These are phyloP conservation scores for Heliocidaris erythrogramma DNA, from an alignment of 35 echinoderm and acorn worm genomes.

Conservation along the genomic window DNA sequence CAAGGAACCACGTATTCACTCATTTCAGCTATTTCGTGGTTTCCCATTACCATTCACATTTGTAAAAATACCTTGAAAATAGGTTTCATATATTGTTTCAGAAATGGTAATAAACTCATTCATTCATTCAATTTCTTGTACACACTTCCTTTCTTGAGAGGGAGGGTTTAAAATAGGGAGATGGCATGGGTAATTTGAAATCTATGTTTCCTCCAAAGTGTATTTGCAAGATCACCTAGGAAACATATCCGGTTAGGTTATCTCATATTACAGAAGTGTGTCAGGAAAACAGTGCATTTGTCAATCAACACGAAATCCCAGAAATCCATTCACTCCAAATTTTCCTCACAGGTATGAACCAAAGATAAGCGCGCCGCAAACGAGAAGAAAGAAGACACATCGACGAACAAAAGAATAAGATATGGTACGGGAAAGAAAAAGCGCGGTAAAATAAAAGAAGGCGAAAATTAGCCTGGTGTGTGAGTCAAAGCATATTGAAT, in stretches of 20 bases:
- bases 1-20: too few relatives aligned
- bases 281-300: conserved; percentile 2
- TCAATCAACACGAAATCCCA: not conserved
- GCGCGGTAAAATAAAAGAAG: not conserved
- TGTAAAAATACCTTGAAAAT: too few relatives aligned
- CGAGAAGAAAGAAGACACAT: not conserved
- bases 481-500: not conserved
- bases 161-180: too few relatives aligned
- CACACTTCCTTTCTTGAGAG: too few relatives aligned
- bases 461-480: not conserved
- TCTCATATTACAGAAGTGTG: not conserved
- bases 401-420: not conserved
- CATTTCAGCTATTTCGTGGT: too few relatives aligned
- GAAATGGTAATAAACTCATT: too few relatives aligned
- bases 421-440: not conserved
- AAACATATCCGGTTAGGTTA: not conserved
- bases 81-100: too few relatives aligned
- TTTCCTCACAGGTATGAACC: not conserved
- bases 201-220: too few relatives aligned
- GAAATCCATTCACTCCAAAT: not conserved
- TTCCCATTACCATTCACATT: too few relatives aligned
- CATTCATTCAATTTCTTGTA: too few relatives aligned
- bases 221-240: not conserved
- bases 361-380: not conserved
- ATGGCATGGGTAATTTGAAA: too few relatives aligned